Evolutionary conservation across 2,888 invertebrate species (phyloP), one percentile per base, ranked within the genome.

Genomic region (Morpho achilles): DNA sequence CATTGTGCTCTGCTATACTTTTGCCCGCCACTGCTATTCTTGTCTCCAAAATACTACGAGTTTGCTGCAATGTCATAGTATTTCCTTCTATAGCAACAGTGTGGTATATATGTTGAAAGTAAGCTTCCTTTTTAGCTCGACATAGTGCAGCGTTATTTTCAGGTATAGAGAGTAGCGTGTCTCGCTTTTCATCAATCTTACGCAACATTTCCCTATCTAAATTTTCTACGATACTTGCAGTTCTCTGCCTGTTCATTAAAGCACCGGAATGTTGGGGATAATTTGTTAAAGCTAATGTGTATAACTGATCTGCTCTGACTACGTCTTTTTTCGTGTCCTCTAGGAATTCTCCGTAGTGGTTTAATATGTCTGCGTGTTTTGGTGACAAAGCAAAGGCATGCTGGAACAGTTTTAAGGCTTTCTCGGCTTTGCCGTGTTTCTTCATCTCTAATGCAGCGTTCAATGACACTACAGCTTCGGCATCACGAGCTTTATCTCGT

Each of bases 1-100:
- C 99, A 91, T 99, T 99, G 79, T 99, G 99, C 75, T 99, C 99
- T 69, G 97, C 94, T 53, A 99, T 94, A 76, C 98, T 98, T 84
- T 99, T 99, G 0, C 97, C 96, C 53, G 94, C 94, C 1, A 98
- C 95, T 0, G 90, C 90, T 69, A 90, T 75, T 59, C 88, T 93
- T 0, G 98, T 99, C 85, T 99, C 99, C 23, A 99, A 91, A 62
- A 99, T 94, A 59, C 96, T 96, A 66, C 98, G 92, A 0, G 99
- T 97, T 81, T 99, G 97, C 23, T 96, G 94, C 47, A 99, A 89
- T 3, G 97, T 96, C 95, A 99, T 96, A 0, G 99, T 99, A 77
- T 99, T 99, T 0, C 99, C 99, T 87, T 99, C 99, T 66, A 99
- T 98, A 32, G 97, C 99, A 22, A 98, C 98, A 0, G 98, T 98